Evolutionary conservation across 2,888 invertebrate species (phyloP), one percentile per base, ranked within the genome.

Genomic region (Pantelozetes paolii): DNA sequence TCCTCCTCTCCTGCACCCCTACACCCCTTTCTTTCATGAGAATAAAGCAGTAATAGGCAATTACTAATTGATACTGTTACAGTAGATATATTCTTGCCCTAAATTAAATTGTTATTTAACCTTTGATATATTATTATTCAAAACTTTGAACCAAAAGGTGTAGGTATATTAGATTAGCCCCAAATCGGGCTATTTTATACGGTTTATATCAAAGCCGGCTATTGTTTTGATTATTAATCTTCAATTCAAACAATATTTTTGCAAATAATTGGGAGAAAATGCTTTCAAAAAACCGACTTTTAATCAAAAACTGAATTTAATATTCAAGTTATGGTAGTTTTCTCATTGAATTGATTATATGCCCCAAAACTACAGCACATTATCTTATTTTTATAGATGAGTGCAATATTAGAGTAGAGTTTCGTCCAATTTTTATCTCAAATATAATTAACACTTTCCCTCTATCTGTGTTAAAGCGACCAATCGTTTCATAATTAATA

Each of bases 191-290:
- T 50, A 18, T 45, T 15, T 8, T 50, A 20, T n/a, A 6, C n/a
- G 20, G 15, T 28, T 64, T 13, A 36, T 64, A 11, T 30, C 32
- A 64, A n/a, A 36, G 64, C 32, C 64, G n/a, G 20, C 64, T 36
- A 64, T 64, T 64, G 32, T 64, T 36, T 36, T 36, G n/a, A 36
- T 36, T 32, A 32, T 32, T 64, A 36, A 20, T 36, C 64, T n/a
- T 64, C 64, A n/a, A 5, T 20, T 45, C n/a, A 13, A 45, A 45
- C 45, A 50, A n/a, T 8, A 20, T n/a, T 20, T n/a, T 8, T 50
- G 15, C 50, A 20, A n/a, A n/a, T n/a, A n/a, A n/a, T n/a, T n/a
- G n/a, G n/a, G 20, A 50, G n/a, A 50, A 50, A 2, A 20, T 8
- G 6, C n/a, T 50, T 50, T n/a, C n/a, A 50, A 50, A 50, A 20